phyloP scores from a whole-genome alignment of 2,888 invertebrate genomes.

The Cryptus armator region DNA sequence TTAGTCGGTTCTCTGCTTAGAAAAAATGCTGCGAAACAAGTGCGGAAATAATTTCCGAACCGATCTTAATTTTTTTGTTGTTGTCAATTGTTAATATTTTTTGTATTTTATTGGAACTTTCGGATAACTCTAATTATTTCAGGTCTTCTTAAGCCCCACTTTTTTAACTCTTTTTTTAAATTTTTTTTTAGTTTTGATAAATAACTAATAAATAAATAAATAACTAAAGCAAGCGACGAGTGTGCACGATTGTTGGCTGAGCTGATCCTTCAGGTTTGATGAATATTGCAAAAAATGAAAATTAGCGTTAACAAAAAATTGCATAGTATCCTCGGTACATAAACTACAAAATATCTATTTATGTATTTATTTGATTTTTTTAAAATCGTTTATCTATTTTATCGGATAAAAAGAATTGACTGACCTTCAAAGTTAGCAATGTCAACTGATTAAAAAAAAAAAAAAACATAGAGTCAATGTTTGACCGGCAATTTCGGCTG shows the following conservation, averaged over 20 bases:
- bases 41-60: no score
- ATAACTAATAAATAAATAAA: background rate
- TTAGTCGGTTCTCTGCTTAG: background rate
- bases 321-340: background rate
- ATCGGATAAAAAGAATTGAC: no score
- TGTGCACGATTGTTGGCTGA: background rate
- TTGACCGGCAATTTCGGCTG: conserved; percentile 19
- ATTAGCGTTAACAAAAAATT: background rate
- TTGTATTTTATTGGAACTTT: no score
- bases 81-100: no score
- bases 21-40: no score
- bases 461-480: background rate
- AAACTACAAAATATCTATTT: background rate
- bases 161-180: no score
- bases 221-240: background rate
- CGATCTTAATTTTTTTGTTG: no score
- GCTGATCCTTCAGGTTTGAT: background rate
- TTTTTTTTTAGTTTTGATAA: background rate
- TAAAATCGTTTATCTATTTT: no score
- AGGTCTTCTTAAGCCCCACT: no score
- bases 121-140: no score
- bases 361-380: no score
- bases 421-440: no score
- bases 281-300: background rate
- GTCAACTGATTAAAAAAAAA: background rate